A percentile compares a stretch with the other conserved stretches of the same genome.
Evolutionary conservation across 2,113 vertebrate genomes (phyloP).

Genomic region (Erythrolamprus reginae): DNA sequence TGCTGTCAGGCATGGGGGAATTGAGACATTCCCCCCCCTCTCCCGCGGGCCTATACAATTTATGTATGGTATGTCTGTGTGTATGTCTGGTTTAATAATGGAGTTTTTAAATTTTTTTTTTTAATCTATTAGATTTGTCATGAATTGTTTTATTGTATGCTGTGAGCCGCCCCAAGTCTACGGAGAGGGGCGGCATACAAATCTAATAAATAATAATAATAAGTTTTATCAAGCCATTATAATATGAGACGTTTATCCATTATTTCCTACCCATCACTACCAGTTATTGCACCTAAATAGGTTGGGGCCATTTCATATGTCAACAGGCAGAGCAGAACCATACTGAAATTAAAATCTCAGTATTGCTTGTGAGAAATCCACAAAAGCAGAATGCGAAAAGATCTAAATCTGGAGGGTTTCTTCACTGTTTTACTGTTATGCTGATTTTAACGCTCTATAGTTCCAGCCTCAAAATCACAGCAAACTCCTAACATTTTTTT

Average conservation of each 20-base stretch:
- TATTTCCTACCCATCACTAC: background rate
- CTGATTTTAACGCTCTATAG: background rate
- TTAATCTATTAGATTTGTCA: too few species aligned
- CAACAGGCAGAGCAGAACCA: background rate
- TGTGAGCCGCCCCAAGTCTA: too few species aligned
- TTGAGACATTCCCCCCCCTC: too few species aligned
- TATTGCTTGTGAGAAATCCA: background rate
- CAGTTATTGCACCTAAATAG: background rate
- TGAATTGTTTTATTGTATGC: too few species aligned
- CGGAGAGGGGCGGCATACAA: too few species aligned
- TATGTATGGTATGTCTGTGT: too few species aligned
- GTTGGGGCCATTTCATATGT: background rate
- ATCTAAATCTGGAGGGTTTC: background rate
- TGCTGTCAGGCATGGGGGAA: too few species aligned
- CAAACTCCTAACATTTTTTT: background rate
- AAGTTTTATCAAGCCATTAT: background rate
- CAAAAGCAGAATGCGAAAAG: background rate
- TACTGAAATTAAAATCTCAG: background rate
- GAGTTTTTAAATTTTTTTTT: too few species aligned
- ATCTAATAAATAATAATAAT: too few species aligned
- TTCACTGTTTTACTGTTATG: background rate
- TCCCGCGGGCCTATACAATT: too few species aligned
- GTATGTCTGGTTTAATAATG: too few species aligned
- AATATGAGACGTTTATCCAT: background rate
- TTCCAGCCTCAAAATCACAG: background rate